Conservation (phyloP, 2,113 vertebrate genomes). For the Taxidea taxus region DNA sequence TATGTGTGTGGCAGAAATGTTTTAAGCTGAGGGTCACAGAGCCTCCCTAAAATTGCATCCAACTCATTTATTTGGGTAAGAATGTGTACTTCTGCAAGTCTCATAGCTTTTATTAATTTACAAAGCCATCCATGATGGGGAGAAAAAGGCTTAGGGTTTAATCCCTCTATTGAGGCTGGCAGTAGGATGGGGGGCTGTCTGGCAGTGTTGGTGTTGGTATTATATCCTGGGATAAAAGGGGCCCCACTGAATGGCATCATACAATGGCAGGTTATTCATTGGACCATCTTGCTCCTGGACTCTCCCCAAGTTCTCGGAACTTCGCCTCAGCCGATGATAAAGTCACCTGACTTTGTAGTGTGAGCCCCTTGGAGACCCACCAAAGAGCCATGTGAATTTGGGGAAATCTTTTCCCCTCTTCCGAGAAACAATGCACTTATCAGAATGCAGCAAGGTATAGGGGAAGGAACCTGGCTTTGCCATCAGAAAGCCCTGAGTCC, state of each 20-base stretch:
- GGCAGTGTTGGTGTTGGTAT: not conserved
- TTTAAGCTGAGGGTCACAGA: not conserved
- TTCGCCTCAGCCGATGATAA: not conserved
- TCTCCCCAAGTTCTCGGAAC: not conserved
- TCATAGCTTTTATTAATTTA: not conserved
- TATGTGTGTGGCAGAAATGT: not conserved
- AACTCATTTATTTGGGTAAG: not conserved
- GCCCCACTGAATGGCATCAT: not conserved
- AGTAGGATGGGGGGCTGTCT: no score
- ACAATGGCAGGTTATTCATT: not conserved
- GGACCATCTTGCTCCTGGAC: not conserved
- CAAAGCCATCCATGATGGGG: not conserved
- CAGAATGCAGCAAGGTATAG: not conserved
- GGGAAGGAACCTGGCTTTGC: not conserved
- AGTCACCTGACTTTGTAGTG: not conserved
- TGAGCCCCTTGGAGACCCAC: not conserved
- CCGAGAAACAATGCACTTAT: not conserved
- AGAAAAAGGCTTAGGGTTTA: not conserved
- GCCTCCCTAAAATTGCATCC: not conserved
- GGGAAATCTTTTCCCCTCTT: not conserved
- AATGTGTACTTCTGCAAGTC: not conserved
- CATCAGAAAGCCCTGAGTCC: not conserved
- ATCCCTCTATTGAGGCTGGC: not conserved
- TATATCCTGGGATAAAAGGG: not conserved
- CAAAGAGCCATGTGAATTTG: not conserved